Evolutionary conservation across 2,888 invertebrate genomes (phyloP), one percentile per base, ranked within the genome.

Genomic region (Trichacis sp.): DNA sequence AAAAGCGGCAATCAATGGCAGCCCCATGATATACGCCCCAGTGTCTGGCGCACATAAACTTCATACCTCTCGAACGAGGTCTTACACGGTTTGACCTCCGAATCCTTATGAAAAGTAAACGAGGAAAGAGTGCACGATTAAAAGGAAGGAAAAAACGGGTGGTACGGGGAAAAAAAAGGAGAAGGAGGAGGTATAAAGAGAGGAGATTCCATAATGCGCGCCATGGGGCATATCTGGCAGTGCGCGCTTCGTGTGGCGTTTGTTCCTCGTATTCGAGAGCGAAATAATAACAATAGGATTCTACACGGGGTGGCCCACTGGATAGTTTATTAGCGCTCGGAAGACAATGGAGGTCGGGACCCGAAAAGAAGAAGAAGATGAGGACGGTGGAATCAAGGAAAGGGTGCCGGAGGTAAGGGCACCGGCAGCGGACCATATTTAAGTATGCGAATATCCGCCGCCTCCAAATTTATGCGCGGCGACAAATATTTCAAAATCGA

Each of bases 301-400:
- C 73, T 75, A 68, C 72, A 69, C 72, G 78, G 81, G 80, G 78
- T 79, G 78, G 79, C 79, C 80, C 69, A 73, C 70, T 67, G 77
- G 77, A 82, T 82, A 77, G 82, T 82, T 82, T 82, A 82, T 82
- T 81, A 82, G 82, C 77, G 81, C 74, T 79, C 74, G 66, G 73
- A 72, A 81, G 79, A 82, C 82, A 82, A 82, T 82, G 78, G 82
- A 81, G 82, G 81, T 82, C 82, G 79, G 73, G 82, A 82, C 82
- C 81, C 78, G 78, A 81, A 82, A 81, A 77, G 78, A 81, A 77
- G 47, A 49, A 50, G 33, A 55, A 46, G 59, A 8, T 36, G 30
- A 45, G 62, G 24, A 42, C 12, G 36, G 46, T 47, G 60, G 56
- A 42, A 52, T 58, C 48, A 67, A 47, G 53, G 62, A 62, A 63